Conservation (phyloP, 2,113 vertebrate species). For the Cebidichthys violaceus region DNA sequence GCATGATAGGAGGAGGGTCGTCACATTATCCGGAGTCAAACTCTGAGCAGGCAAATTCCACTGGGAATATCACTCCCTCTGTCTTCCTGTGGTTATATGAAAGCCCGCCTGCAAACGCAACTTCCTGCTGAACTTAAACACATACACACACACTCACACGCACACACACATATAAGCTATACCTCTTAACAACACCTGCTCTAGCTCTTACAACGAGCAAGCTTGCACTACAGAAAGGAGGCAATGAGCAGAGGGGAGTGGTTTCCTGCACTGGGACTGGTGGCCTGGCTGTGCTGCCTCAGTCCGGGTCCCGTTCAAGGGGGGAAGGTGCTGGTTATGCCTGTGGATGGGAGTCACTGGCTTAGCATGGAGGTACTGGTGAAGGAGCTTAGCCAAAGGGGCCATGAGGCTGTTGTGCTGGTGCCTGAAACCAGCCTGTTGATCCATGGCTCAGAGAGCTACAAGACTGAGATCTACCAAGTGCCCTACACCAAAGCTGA, state of each 20-base stretch:
- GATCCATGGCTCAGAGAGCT: too few relatives aligned
- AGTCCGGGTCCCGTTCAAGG: slow-evolving; percentile 60
- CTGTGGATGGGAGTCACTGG: slow-evolving; percentile 91
- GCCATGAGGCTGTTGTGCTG: too few relatives aligned
- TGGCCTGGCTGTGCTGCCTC: slow-evolving; percentile 69
- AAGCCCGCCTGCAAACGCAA: slow-evolving; percentile 37
- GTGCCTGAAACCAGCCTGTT: too few relatives aligned
- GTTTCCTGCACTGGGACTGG: slow-evolving; percentile 61
- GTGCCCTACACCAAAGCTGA: too few relatives aligned
- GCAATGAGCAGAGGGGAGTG: slow-evolving; percentile 64
- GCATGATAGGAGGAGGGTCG: too few relatives aligned
- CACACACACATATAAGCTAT: slow-evolving; percentile 50
- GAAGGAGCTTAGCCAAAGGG: slow-evolving; percentile 79
- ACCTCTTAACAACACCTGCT: slow-evolving; percentile 20
- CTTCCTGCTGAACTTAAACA: slow-evolving; percentile 50
- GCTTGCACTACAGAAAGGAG: slow-evolving; percentile 21
- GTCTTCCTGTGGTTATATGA: too few relatives aligned
- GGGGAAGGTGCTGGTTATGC: slow-evolving; percentile 85
- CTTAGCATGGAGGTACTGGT: slow-evolving; percentile 87
- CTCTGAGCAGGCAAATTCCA: too few relatives aligned
- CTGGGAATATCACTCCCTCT: too few relatives aligned
- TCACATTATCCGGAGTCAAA: too few relatives aligned
- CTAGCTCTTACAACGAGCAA: slow-evolving; percentile 13
- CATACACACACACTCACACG: too few relatives aligned
- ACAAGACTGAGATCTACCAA: too few relatives aligned